phyloP scores from a whole-genome alignment of 2,113 vertebrate species.

The Tachysurus fulvidraco region DNA sequence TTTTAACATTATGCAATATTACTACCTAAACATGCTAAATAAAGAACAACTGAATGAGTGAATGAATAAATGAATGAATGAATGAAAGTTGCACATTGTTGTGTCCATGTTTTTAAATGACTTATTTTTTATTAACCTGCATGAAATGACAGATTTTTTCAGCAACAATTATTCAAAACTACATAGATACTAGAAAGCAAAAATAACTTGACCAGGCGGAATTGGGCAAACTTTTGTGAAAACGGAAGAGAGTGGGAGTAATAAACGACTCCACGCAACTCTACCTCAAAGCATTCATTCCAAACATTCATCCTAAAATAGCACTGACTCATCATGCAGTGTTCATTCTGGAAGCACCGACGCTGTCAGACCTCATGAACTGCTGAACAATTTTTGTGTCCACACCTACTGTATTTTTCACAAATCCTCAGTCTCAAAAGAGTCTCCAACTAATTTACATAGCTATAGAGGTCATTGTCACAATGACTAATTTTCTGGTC shows the following conservation, averaged over 20 bases:
- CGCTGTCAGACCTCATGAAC: conserved; percentile 60
- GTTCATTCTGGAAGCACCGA: conserved; percentile 59
- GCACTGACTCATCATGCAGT: conserved; percentile 71
- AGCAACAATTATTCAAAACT: not conserved
- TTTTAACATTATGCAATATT: not conserved
- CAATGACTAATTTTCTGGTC: conserved; percentile 9
- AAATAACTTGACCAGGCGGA: not conserved
- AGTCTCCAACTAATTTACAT: conserved; percentile 31
- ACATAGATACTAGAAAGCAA: not conserved
- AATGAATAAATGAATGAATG: no score
- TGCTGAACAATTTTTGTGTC: conserved; percentile 58
- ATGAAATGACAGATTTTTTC: not conserved
- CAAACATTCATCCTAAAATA: conserved; percentile 64
- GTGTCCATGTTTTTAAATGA: not conserved
- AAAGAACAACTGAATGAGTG: not conserved
- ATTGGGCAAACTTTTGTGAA: not conserved
- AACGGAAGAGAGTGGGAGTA: not conserved
- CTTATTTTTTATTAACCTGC: not conserved
- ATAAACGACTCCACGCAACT: not conserved
- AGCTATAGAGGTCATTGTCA: conserved; percentile 31
- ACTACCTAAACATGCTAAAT: not conserved
- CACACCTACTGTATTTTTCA: conserved; percentile 54
- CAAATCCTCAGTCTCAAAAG: conserved; percentile 27
- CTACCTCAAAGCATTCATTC: conserved; percentile 16
- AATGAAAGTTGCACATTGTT: not conserved